These are phyloP conservation scores for Triops longicaudatus DNA, from an alignment of 1,140 invertebrate species.

Conservation along the genomic window DNA sequence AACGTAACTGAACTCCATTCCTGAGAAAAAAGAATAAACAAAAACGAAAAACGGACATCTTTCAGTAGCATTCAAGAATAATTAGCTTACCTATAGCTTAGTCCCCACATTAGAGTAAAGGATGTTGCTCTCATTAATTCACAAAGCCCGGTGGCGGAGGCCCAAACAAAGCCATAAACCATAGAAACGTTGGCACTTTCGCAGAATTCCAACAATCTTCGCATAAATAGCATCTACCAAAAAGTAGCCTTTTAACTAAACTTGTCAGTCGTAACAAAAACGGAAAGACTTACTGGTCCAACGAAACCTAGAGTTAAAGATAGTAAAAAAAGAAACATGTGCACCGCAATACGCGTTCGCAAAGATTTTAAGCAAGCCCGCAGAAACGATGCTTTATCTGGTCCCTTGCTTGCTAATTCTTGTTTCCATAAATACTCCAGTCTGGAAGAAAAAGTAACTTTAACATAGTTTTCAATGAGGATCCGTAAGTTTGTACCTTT, in stretches of 20 bases:
- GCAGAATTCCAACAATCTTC: slow-evolving; percentile 46
- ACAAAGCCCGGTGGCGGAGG: slow-evolving; percentile 43
- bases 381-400: slow-evolving; percentile 44
- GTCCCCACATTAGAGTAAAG: slow-evolving; percentile 52
- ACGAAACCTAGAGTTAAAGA: slow-evolving; percentile 52
- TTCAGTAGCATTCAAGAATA: no score
- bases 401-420: slow-evolving; percentile 40
- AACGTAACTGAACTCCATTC: slow-evolving; percentile 52
- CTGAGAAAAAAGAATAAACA: no score
- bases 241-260: slow-evolving; percentile 24
- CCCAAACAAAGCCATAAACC: slow-evolving; percentile 45
- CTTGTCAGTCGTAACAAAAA: not conserved
- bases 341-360: slow-evolving; percentile 45
- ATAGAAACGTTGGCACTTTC: slow-evolving; percentile 39
- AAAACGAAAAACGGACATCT: no score
- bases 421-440: slow-evolving; percentile 46
- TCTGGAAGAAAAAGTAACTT: slow-evolving; percentile 36
- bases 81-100: slow-evolving; percentile 45
- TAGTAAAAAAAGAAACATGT: slow-evolving; percentile 45
- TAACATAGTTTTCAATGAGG: slow-evolving; percentile 32
- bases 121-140: slow-evolving; percentile 50
- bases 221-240: slow-evolving; percentile 49
- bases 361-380: slow-evolving; percentile 48
- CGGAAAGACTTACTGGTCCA: slow-evolving; percentile 46
- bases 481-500: slow-evolving; percentile 35